Base-by-base conservation (phyloP, 2,888 invertebrate genomes). In the Metellina segmentata region DNA sequence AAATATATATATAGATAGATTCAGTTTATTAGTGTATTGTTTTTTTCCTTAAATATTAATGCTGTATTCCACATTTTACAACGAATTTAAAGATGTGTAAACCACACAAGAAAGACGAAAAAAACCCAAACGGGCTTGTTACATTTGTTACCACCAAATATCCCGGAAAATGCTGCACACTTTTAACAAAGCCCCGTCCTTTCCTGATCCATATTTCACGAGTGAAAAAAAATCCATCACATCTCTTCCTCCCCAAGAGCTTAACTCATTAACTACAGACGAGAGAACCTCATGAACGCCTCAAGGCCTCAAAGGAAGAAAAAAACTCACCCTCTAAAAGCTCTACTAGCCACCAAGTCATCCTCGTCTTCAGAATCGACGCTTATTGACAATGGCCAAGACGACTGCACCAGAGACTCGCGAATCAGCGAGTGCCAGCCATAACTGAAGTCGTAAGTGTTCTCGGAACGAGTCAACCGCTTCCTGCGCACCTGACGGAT, bases 341-440 rank as follows among this genome's bases (percentile, higher is more conserved):
- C 72, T 16, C 88, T 88, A 2, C 53, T 52, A 0, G 74, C 61
- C 9, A 77, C 8, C 16, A 85, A 86, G 6, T 91, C 91, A 8
- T 93, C 93, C 5, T 93, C 93, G 51, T 93, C 93, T 6, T 93
- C 93, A 71, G 93, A 91, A 94, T 93, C 93, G 87, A 93, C 93
- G 81, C 94, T 94, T 77, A 94, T 93, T 7, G 94, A 94, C 85
- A 94, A 92, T 19, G 94, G 94, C 94, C 94, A 94, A 8, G 94
- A 93, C 53, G 94, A 93, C 89, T 94, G 94, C 78, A 94, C 87
- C 0, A 94, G 93, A 8, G 93, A 93, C 87, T 94, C 94, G 48
- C 94, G 89, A 75, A 94, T 94, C 70, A 94, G 93, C 16, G 94
- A 93, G 89, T 94, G 93, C 94, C 94, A 94, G 11, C 94, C 94